Percentiles rank a stretch among this genome's conserved stretches.
Conservation (phyloP, 2,113 vertebrate species). For the Catharus fuscescens region DNA sequence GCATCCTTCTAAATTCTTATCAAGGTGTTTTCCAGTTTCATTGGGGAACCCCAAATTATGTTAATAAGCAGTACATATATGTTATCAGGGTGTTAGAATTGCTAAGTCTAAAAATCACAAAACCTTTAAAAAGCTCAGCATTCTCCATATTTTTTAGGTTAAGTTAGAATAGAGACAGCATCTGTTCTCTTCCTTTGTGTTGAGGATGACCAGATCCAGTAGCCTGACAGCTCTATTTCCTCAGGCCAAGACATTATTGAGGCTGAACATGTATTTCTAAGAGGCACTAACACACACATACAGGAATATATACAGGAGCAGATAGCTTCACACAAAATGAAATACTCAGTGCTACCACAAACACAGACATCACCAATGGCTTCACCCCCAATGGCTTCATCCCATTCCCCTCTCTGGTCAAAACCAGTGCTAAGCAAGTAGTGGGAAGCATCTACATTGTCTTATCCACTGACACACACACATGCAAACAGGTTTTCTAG, state of each 20-base stretch:
- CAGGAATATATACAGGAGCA: rapidly evolving
- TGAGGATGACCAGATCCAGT: not conserved
- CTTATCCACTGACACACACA: no score
- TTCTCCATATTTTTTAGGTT: not conserved
- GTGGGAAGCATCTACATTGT: not conserved
- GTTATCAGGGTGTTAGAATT: not conserved
- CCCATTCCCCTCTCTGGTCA: not conserved
- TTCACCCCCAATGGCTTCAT: not conserved
- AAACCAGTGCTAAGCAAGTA: not conserved
- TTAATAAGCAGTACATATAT: not conserved
- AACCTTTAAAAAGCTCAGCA: not conserved
- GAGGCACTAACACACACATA: not conserved
- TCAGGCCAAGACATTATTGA: not conserved
- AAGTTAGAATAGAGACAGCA: not conserved
- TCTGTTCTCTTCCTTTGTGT: not conserved
- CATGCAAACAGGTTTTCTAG: not conserved
- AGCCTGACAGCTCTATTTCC: not conserved
- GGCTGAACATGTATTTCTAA: not conserved
- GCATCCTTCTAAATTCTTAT: not conserved
- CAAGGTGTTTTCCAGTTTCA: not conserved
- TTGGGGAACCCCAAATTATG: not conserved
- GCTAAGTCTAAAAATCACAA: not conserved
- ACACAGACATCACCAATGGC: not conserved
- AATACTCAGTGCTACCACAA: not conserved
- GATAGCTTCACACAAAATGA: not conserved